A percentile compares a stretch with the other conserved stretches of the same genome.
Evolutionary conservation across 1,140 invertebrate genomes (phyloP).

Genomic region (Procambarus clarkii): DNA sequence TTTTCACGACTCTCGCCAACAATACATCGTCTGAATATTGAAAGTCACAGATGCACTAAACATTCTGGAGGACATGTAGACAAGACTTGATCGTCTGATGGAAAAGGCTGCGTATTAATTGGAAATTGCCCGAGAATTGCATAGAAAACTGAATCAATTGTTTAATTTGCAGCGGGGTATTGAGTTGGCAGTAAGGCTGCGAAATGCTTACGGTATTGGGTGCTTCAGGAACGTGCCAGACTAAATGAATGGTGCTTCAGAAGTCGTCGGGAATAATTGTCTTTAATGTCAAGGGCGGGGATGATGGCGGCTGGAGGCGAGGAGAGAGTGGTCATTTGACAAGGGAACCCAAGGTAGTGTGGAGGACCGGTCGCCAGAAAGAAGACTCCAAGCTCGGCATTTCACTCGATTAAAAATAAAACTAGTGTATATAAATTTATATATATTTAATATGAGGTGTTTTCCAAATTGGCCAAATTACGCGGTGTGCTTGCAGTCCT

Average conservation of each 20-base stretch:
- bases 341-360: neutral
- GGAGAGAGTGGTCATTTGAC: neutral
- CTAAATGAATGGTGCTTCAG: neutral
- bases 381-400: too few relatives aligned
- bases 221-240: neutral
- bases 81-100: neutral
- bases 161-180: constrained; percentile 7
- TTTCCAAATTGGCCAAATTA: too few relatives aligned
- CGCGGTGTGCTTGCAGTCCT: too few relatives aligned
- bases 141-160: constrained; percentile 11
- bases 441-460: too few relatives aligned
- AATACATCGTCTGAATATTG: neutral
- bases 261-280: neutral
- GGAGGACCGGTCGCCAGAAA: too few relatives aligned
- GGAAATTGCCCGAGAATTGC: constrained; percentile 9
- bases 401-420: too few relatives aligned
- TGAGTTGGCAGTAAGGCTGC: neutral
- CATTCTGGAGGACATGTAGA: neutral
- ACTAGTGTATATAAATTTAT: too few relatives aligned
- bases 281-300: neutral
- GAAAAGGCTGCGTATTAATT: neutral
- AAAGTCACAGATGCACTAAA: neutral
- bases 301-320: neutral
- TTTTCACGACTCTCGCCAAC: too few relatives aligned
- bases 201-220: constrained; percentile 1